Conservation (phyloP, 2,797 vertebrate genomes). For the Pelobates cultripes region DNA sequence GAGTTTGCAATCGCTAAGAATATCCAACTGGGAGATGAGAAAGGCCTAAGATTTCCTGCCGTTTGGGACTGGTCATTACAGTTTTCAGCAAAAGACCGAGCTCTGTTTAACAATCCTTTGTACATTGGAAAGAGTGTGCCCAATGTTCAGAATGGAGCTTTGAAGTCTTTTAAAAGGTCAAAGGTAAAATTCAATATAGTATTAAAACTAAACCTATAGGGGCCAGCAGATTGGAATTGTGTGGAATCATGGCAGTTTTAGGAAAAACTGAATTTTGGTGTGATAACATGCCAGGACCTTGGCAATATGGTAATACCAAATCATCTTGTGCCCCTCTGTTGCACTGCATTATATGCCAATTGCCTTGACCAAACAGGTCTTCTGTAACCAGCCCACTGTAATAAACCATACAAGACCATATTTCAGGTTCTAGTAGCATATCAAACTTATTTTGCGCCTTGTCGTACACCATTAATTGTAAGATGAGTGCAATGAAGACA, state of each 20-base stretch:
- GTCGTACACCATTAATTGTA: too few relatives aligned
- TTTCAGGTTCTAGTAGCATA: too few relatives aligned
- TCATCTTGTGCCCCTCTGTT: too few relatives aligned
- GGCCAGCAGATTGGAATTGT: neutral
- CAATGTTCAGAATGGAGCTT: constrained; percentile 80
- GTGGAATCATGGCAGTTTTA: neutral
- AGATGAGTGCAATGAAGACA: too few relatives aligned
- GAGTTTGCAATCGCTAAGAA: constrained; percentile 92
- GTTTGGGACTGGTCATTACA: constrained; percentile 98
- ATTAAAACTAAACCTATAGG: neutral
- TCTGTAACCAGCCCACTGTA: too few relatives aligned
- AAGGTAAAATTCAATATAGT: constrained; percentile 76
- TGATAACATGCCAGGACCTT: too few relatives aligned
- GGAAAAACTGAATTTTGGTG: neutral
- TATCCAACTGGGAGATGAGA: constrained; percentile 86
- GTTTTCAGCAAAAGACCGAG: constrained; percentile 82
- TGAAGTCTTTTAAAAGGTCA: constrained; percentile 82
- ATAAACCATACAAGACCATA: too few relatives aligned
- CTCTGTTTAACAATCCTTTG: constrained; percentile 94
- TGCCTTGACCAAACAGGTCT: too few relatives aligned
- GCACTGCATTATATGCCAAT: too few relatives aligned
- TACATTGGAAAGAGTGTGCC: constrained; percentile 88
- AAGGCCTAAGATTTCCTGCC: constrained; percentile 85
- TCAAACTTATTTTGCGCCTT: too few relatives aligned
- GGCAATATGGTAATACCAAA: too few relatives aligned